These are phyloP conservation scores for Actias luna DNA, from an alignment of 2,888 invertebrate genomes.

Conservation along the genomic window DNA sequence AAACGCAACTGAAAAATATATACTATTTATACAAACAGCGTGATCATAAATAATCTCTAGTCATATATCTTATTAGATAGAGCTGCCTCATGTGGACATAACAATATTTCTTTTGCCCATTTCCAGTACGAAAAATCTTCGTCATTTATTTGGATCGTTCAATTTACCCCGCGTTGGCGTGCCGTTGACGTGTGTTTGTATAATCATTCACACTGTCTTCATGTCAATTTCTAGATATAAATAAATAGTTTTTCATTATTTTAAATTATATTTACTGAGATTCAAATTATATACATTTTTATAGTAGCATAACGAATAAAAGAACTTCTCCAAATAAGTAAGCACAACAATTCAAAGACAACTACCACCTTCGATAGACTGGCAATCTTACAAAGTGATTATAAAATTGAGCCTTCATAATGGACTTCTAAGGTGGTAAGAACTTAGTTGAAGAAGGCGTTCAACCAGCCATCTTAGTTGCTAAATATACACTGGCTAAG, in stretches of 20 bases:
- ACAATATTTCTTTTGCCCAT: slow-evolving; percentile 23
- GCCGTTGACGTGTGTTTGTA: background rate
- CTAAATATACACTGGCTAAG: too few relatives aligned
- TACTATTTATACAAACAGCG: slow-evolving; percentile 1
- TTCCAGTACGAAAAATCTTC: slow-evolving; percentile 22
- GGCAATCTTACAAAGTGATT: too few relatives aligned
- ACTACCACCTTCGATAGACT: too few relatives aligned
- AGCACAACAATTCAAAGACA: too few relatives aligned
- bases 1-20: background rate
- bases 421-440: too few relatives aligned
- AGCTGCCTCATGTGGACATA: slow-evolving; percentile 22
- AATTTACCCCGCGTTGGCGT: slow-evolving; percentile 27
- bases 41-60: slow-evolving; percentile 11
- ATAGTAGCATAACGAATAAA: too few relatives aligned
- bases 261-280: background rate
- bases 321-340: too few relatives aligned
- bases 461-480: too few relatives aligned
- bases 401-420: too few relatives aligned
- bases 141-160: slow-evolving; percentile 29
- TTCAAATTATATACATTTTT: too few relatives aligned
- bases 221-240: background rate
- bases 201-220: background rate
- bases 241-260: background rate
- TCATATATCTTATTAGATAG: slow-evolving; percentile 12
- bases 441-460: too few relatives aligned